These are phyloP conservation scores for Asarcornis scutulata DNA, from an alignment of 2,113 vertebrate species.

Conservation along the genomic window DNA sequence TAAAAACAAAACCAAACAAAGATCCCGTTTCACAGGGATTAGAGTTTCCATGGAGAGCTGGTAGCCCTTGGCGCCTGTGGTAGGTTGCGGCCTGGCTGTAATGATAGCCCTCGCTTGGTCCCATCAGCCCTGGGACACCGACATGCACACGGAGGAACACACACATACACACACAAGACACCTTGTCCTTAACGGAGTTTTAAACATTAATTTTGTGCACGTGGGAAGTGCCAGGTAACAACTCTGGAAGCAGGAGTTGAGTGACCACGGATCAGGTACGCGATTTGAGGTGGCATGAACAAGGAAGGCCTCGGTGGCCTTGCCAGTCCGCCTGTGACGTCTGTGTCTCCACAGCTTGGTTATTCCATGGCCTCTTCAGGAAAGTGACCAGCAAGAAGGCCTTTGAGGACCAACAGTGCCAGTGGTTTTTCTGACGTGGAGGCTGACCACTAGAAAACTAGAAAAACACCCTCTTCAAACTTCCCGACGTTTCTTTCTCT, in stretches of 20 bases:
- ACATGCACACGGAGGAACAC: rapidly evolving
- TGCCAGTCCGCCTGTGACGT: not conserved
- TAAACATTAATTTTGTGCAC: not conserved
- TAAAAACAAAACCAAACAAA: constrained; percentile 12
- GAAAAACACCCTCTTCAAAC: not conserved
- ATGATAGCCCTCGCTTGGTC: not conserved
- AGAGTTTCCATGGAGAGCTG: constrained; percentile 64
- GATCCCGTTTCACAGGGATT: constrained; percentile 48
- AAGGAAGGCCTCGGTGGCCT: not conserved
- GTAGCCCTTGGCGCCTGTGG: constrained; percentile 50
- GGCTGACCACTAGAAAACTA: not conserved
- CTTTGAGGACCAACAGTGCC: not conserved
- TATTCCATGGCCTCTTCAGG: not conserved
- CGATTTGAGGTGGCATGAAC: not conserved
- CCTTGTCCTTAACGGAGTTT: not conserved
- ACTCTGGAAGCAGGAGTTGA: not conserved
- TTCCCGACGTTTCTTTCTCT: constrained; percentile 2
- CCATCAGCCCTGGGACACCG: not conserved
- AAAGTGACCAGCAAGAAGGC: not conserved
- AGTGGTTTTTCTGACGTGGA: constrained; percentile 25
- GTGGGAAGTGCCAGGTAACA: not conserved
- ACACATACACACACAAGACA: rapidly evolving
- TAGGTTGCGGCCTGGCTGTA: not conserved
- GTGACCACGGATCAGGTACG: not conserved
- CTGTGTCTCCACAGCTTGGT: not conserved